Evolutionary conservation across 2,113 vertebrate genomes (phyloP), one percentile per base, ranked within the genome.

Genomic region (Mustelus asterias): DNA sequence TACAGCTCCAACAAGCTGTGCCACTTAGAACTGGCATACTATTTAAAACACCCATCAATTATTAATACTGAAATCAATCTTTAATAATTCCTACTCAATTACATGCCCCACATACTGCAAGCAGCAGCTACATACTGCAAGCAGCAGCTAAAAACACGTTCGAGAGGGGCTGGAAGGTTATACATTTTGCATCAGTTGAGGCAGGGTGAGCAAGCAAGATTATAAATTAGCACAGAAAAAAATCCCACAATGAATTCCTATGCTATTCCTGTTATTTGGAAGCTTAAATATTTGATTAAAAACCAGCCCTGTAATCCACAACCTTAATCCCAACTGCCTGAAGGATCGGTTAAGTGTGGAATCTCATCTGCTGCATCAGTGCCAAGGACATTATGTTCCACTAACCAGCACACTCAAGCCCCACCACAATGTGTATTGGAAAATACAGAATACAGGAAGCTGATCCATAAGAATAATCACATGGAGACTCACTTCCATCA

Each of bases 281-380:
- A 33, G 18, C n/a, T 93, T 63, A 93, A 93, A 93, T 67, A 93
- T 93, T 93, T 93, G 60, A 93, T 93, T 93, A 95, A 95, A 54
- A 67, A 54, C 65, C 65, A 70, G 7, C 3, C 8, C 60, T 44
- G 37, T 94, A 94, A 94, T 94, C 37, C 22, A 94, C 37, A 48
- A 70, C 5, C 41, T 13, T 76, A 33, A 54, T 26, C 69, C 70
- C 26, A 72, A 72, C 22, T 72, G 70, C 70, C 5, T 72, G 70
- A 72, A 72, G 22, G 24, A 72, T 72, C 24, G 8, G 70, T 26
- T 54, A 26, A 72, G 7, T 72, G 10, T 72, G 22, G 26, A 54
- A 24, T 72, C 89, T 65, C 41, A 95, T 72, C 44, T 72, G 76
- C 26, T 14, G 24, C 48, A 90, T 60, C 48, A 33, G 88, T 33